phyloP scores from a whole-genome alignment of 2,797 vertebrate species.

The Megalops cyprinoides region DNA sequence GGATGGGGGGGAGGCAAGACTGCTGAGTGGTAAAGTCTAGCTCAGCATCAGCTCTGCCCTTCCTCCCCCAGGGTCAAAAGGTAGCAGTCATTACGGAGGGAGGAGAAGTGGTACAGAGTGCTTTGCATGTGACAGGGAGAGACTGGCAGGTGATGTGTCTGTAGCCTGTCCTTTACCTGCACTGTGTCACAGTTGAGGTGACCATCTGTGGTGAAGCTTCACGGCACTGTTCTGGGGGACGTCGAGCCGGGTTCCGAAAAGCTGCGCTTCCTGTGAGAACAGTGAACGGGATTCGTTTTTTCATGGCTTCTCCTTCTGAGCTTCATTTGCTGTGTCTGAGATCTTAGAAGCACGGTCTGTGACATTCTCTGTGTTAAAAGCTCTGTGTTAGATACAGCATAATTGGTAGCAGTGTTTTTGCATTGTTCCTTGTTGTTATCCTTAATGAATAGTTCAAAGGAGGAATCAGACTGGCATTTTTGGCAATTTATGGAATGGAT shows the following conservation, averaged over 20 bases:
- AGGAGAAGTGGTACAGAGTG: background rate
- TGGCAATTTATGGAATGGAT: background rate
- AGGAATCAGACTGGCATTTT: background rate
- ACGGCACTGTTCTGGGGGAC: too few species aligned
- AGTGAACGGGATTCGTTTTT: too few species aligned
- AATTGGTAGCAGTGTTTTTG: too few species aligned
- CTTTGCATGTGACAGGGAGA: background rate
- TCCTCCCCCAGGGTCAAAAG: background rate
- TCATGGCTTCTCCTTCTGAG: too few species aligned
- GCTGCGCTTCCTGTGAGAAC: too few species aligned
- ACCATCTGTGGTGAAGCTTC: background rate
- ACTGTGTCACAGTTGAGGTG: background rate
- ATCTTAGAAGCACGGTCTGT: too few species aligned
- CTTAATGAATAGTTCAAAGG: background rate
- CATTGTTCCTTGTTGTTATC: too few species aligned
- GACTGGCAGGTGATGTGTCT: background rate
- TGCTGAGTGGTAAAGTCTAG: background rate
- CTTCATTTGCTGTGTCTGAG: too few species aligned
- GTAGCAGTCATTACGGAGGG: background rate
- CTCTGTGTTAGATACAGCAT: too few species aligned
- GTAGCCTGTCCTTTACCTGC: background rate
- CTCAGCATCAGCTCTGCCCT: background rate
- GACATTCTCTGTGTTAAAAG: too few species aligned
- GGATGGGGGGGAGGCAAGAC: too few species aligned
- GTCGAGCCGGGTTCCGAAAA: too few species aligned